Conservation (phyloP, 2,888 invertebrate species). For the Proisotoma minuta region DNA sequence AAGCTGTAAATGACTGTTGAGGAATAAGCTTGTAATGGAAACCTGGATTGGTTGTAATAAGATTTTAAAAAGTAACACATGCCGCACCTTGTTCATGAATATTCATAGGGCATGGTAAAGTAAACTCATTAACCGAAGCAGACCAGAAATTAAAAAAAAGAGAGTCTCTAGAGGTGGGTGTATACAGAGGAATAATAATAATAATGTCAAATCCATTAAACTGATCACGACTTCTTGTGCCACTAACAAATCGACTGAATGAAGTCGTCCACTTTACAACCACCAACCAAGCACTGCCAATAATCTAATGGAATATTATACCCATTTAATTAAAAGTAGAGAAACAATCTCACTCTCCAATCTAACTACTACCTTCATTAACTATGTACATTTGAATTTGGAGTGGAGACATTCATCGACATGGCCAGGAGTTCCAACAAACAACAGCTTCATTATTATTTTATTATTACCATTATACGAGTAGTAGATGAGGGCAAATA, state of each 20-base stretch:
- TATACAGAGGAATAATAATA: too few species aligned
- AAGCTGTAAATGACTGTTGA: too few species aligned
- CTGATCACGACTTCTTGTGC: slow-evolving; percentile 23
- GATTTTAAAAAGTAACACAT: too few species aligned
- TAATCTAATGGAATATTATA: slow-evolving; percentile 4
- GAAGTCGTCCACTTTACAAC: neutral
- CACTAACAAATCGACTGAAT: slow-evolving; percentile 1
- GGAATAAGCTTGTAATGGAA: too few species aligned
- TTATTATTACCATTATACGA: neutral
- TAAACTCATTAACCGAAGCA: slow-evolving; percentile 39
- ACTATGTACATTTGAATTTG: slow-evolving; percentile 6
- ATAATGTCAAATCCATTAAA: slow-evolving; percentile 38
- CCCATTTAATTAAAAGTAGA: neutral
- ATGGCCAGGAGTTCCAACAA: neutral
- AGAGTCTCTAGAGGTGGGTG: too few species aligned
- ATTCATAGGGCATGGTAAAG: slow-evolving; percentile 33
- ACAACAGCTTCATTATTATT: slow-evolving; percentile 15
- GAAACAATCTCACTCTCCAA: neutral
- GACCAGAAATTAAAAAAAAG: slow-evolving; percentile 42
- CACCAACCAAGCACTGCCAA: neutral
- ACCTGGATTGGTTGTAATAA: too few species aligned
- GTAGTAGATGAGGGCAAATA: neutral
- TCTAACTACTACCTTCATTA: neutral
- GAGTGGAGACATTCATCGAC: slow-evolving; percentile 4
- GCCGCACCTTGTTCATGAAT: slow-evolving; percentile 37